Conservation (phyloP, 2,797 vertebrate genomes). For the Sebastes oblongus region DNA sequence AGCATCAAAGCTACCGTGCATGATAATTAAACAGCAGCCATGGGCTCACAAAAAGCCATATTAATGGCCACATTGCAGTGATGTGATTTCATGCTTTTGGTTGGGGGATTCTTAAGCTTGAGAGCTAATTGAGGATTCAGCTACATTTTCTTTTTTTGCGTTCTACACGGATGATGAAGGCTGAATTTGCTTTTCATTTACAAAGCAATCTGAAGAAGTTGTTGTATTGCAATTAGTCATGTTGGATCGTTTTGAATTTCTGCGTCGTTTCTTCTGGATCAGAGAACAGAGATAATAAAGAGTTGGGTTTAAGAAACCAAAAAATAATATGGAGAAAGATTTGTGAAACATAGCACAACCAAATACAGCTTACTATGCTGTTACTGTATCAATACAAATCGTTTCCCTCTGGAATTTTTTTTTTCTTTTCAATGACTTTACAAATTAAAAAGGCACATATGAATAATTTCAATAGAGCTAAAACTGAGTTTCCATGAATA, state of each 20-base stretch:
- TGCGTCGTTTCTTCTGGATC: not conserved
- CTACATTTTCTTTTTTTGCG: not conserved
- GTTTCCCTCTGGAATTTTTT: not conserved
- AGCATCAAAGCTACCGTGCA: conserved; percentile 16
- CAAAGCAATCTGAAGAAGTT: not conserved
- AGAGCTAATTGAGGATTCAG: conserved; percentile 12
- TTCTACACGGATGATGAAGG: not conserved
- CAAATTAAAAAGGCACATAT: not conserved
- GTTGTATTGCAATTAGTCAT: not conserved
- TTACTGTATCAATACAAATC: not conserved
- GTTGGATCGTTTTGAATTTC: not conserved
- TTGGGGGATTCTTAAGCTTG: not conserved
- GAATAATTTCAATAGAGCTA: not conserved
- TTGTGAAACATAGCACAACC: not conserved
- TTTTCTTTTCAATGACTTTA: not conserved
- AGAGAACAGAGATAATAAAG: not conserved
- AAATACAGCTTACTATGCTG: not conserved
- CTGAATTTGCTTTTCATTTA: conserved; percentile 14
- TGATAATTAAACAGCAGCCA: conserved; percentile 37
- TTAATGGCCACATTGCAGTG: conserved; percentile 27
- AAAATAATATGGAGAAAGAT: not conserved
- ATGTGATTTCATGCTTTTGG: conserved; percentile 48
- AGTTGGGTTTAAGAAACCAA: conserved; percentile 6
- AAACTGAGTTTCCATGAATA: not conserved
- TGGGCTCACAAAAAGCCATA: conserved; percentile 23